Conservation (phyloP, 2,888 invertebrate species). For the Stenurella melanura region DNA sequence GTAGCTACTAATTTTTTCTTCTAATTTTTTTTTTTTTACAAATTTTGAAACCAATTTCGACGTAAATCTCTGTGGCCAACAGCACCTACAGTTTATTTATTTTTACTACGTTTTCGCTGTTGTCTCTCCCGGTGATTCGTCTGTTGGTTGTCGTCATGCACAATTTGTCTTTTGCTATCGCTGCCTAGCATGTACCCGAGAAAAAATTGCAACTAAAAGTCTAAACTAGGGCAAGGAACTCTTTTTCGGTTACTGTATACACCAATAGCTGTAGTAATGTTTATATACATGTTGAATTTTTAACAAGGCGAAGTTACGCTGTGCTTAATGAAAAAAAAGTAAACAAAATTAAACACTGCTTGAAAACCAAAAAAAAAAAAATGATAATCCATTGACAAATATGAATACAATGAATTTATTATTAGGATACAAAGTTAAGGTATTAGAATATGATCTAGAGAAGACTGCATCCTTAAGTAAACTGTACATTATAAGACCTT, state of each 20-base stretch:
- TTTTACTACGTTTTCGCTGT: not conserved
- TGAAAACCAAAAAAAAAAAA: slow-evolving; percentile 67
- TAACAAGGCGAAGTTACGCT: slow-evolving; percentile 67
- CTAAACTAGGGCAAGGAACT: slow-evolving; percentile 64
- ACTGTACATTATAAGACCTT: slow-evolving; percentile 69
- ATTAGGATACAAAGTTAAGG: slow-evolving; percentile 71
- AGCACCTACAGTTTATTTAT: slow-evolving; percentile 3
- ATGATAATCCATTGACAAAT: slow-evolving; percentile 74
- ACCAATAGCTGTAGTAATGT: slow-evolving; percentile 68
- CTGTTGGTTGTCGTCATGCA: not conserved
- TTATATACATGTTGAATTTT: slow-evolving; percentile 68
- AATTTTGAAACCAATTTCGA: not conserved
- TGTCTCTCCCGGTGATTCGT: not conserved
- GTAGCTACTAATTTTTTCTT: not conserved
- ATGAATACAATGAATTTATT: slow-evolving; percentile 75
- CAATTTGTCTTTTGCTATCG: slow-evolving; percentile 33
- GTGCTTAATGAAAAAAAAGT: slow-evolving; percentile 65
- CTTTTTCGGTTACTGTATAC: slow-evolving; percentile 64
- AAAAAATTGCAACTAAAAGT: slow-evolving; percentile 53
- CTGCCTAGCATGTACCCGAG: slow-evolving; percentile 35
- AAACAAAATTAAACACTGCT: slow-evolving; percentile 67
- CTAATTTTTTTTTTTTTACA: no score
- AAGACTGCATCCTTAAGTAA: slow-evolving; percentile 73
- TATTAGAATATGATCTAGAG: slow-evolving; percentile 71
- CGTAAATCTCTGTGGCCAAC: not conserved